Evolutionary conservation across 1,140 invertebrate species (phyloP).

Genomic region (Macrocentrus cingulum): DNA sequence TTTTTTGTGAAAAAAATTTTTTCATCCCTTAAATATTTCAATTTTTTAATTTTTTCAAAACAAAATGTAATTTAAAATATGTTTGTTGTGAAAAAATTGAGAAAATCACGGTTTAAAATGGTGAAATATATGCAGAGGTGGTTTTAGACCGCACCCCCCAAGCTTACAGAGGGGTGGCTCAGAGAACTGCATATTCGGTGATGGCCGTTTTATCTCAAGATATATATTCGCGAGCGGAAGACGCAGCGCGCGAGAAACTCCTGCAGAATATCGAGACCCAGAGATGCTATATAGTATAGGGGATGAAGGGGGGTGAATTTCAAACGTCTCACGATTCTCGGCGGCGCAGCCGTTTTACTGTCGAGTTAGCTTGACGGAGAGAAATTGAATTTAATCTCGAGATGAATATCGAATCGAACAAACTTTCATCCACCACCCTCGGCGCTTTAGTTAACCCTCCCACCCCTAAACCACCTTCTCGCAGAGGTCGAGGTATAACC

Average conservation of each 20-base stretch:
- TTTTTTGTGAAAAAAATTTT: too few species aligned
- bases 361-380: conserved; percentile 15
- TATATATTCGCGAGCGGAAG: neutral
- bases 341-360: conserved; percentile 13
- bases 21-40: too few species aligned
- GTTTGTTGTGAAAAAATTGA: too few species aligned
- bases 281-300: neutral
- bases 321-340: conserved; percentile 18
- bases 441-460: neutral
- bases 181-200: conserved; percentile 15
- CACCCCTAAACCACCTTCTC: neutral
- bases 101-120: too few species aligned
- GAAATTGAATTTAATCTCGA: conserved; percentile 35
- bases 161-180: neutral
- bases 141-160: too few species aligned
- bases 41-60: too few species aligned
- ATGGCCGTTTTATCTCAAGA: conserved; percentile 22
- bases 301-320: neutral
- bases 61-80: too few species aligned
- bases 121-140: too few species aligned
- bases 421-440: conserved; percentile 15
- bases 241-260: too few species aligned
- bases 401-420: conserved; percentile 34
- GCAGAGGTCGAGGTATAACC: too few species aligned
- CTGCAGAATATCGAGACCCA: neutral